A percentile compares a stretch with the other conserved stretches of the same genome.
Evolutionary conservation across 2,888 invertebrate genomes (phyloP).

Genomic region (Odontocerum albicorne): DNA sequence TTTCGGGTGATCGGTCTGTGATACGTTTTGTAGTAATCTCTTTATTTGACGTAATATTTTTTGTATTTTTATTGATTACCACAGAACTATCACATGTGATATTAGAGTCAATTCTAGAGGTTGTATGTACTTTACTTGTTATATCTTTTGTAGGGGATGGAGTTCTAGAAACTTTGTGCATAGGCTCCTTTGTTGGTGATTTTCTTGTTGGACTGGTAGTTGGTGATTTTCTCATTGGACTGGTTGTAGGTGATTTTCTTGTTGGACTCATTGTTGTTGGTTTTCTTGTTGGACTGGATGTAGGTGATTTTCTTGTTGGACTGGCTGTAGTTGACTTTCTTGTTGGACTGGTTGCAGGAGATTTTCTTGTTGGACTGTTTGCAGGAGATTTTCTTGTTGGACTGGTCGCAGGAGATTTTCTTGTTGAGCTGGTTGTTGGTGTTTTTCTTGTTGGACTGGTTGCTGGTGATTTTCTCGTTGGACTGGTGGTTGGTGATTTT

Average conservation of each 20-base stretch:
- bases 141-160: conserved; percentile 21
- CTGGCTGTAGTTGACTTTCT: conserved; percentile 1
- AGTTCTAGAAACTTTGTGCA: conserved; percentile 23
- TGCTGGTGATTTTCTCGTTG: neutral
- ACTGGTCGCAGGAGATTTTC: neutral
- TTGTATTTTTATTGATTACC: conserved; percentile 8
- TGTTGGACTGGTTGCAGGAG: conserved; percentile 39
- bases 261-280: neutral
- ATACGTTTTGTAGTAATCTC: neutral
- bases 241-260: neutral
- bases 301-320: conserved; percentile 1
- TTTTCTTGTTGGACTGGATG: neutral
- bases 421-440: conserved; percentile 1
- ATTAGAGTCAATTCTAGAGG: conserved; percentile 3
- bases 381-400: conserved; percentile 18
- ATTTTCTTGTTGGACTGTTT: conserved; percentile 39
- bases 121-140: conserved; percentile 6
- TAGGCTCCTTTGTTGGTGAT: conserved; percentile 40
- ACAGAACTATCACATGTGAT: neutral
- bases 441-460: neutral
- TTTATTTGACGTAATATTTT: neutral
- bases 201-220: conserved; percentile 38
- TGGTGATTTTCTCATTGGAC: conserved; percentile 19
- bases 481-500: conserved; percentile 3
- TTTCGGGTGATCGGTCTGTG: neutral